Base-by-base conservation (phyloP, 2,888 invertebrate genomes). In the Cheilosia variabilis region DNA sequence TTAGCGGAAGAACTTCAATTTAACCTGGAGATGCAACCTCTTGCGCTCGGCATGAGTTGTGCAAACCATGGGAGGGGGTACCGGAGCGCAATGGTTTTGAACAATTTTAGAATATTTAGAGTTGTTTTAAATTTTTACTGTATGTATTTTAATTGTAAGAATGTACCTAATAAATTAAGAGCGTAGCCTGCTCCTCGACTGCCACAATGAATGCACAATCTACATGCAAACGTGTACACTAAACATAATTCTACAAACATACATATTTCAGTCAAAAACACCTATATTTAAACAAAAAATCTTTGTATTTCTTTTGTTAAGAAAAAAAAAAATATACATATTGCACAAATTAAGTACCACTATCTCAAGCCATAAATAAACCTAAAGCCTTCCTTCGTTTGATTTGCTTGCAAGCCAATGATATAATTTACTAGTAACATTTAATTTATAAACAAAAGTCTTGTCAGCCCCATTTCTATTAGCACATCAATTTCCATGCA, bases 291-390 rank as follows among this genome's bases (percentile, higher is more conserved):
- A 52, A 68, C 10, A 13, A 43, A 13, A 66, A 34, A 45, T 34
- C 45, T 47, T 45, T 10, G 57, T 15, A n/a, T 55, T 34, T 19
- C 7, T 0, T 47, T 68, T 17, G n/a, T 47, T 17, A 5, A 43
- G 13, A 15, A 43, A 45, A 50, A 4, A n/a, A 10, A 24, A 24
- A 50, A 31, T 9, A 9, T 31, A 41, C 52, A 7, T 75, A 75
- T 75, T 75, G 75, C 75, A 75, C 65, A 75, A 66, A 65, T 41
- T 15, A 57, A 66, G 37, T 4, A 50, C 9, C 24, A 57, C 15
- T 41, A 24, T 41, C 15, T 55, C 15, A 5, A 31, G 7, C 19
- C 19, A 68, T 13, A 66, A 41, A 53, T 17, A 27, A 45, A 45
- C 13, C 4, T n/a, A 4, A 24, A 7, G 41, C 43, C 43, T 24